Evolutionary conservation across 1,140 invertebrate species (phyloP).

Genomic region (Zaprionus vittiger): DNA sequence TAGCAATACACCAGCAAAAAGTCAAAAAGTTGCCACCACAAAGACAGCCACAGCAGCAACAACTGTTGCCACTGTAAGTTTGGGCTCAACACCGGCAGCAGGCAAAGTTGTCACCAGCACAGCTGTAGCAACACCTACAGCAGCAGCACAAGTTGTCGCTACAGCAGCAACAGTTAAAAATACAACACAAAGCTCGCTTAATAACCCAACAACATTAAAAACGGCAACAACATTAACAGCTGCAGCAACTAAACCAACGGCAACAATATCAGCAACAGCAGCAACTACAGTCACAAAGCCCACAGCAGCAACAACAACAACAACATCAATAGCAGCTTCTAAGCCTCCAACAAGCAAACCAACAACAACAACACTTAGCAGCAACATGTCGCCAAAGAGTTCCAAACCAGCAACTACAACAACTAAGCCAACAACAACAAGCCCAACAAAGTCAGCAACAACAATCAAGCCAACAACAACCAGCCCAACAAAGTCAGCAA

Average conservation of each 20-base stretch:
- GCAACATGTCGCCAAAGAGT: slow-evolving; percentile 37
- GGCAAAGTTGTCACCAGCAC: background rate
- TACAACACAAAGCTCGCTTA: background rate
- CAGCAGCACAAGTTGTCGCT: slow-evolving; percentile 18
- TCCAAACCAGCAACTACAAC: slow-evolving; percentile 35
- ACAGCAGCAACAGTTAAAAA: slow-evolving; percentile 22
- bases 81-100: slow-evolving; percentile 1
- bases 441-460: slow-evolving; percentile 41
- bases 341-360: slow-evolving; percentile 29
- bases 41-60: slow-evolving; percentile 9
- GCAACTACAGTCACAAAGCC: slow-evolving; percentile 12
- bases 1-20: slow-evolving; percentile 23
- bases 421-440: slow-evolving; percentile 30
- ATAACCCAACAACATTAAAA: slow-evolving; percentile 16
- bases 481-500: slow-evolving; percentile 19
- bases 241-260: background rate
- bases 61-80: slow-evolving; percentile 2
- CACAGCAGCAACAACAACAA: slow-evolving; percentile 23
- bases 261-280: slow-evolving; percentile 14
- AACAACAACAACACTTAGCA: slow-evolving; percentile 32
- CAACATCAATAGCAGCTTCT: slow-evolving; percentile 16
- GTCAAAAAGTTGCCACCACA: background rate
- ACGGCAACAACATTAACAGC: slow-evolving; percentile 9
- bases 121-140: slow-evolving; percentile 25
- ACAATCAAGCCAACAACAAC: slow-evolving; percentile 26